phyloP scores from a whole-genome alignment of 2,797 vertebrate species.

The Sarcoramphus papa region DNA sequence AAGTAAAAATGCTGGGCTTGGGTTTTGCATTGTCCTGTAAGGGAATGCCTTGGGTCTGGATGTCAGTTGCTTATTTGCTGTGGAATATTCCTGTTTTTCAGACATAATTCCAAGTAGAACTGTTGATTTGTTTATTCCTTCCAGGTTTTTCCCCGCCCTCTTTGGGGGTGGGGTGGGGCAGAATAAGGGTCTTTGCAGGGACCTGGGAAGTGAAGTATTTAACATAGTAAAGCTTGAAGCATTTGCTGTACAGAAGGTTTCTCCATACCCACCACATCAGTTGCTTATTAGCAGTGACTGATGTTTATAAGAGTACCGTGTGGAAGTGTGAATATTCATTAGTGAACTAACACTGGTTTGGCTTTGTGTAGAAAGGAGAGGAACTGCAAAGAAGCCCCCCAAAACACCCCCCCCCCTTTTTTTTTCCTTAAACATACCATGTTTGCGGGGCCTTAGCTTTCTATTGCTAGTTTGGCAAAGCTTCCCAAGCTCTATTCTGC shows the following conservation, averaged over 20 bases:
- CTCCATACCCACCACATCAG: fast-evolving
- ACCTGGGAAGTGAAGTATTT: not conserved
- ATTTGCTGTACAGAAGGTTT: not conserved
- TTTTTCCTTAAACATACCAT: fast-evolving
- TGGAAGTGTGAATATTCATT: not conserved
- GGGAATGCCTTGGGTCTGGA: not conserved
- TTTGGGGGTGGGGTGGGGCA: not conserved
- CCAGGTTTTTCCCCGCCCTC: not conserved
- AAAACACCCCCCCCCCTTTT: not conserved
- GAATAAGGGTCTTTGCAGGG: not conserved
- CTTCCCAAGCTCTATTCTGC: not conserved
- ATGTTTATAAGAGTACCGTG: not conserved
- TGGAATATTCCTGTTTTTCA: not conserved
- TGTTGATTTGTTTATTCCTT: not conserved
- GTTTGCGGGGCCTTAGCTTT: not conserved
- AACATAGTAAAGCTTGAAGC: not conserved
- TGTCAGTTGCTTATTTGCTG: not conserved
- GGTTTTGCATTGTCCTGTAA: not conserved
- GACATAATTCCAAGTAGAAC: not conserved
- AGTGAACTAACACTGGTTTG: not conserved
- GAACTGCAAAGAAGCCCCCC: not conserved
- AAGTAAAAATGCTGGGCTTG: not conserved
- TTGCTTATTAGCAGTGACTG: not conserved
- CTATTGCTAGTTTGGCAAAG: not conserved
- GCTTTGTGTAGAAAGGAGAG: not conserved